Conservation (phyloP, 2,797 vertebrate genomes). For the Malacoctenus gilli region DNA sequence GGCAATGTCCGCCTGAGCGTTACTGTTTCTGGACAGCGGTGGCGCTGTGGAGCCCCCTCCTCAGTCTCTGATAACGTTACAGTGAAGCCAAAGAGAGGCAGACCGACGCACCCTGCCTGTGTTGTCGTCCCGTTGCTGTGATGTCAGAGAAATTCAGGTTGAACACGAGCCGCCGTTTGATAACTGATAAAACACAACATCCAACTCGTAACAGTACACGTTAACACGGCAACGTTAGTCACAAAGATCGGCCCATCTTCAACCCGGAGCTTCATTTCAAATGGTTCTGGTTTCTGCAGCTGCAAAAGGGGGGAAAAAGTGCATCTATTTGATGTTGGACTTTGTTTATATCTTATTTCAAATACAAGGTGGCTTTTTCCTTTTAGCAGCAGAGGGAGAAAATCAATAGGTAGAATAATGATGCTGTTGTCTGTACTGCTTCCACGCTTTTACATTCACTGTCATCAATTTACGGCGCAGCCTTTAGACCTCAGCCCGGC, state of each 20-base stretch:
- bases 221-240: background rate
- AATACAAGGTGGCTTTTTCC: constrained; percentile 59
- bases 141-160: constrained; percentile 7
- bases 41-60: too few relatives aligned
- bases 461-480: constrained; percentile 68
- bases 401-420: constrained; percentile 80
- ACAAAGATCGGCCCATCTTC: constrained; percentile 7
- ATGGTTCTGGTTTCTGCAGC: constrained; percentile 26
- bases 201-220: constrained; percentile 7
- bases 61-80: too few relatives aligned
- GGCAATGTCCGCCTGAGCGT: too few relatives aligned
- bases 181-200: constrained; percentile 15
- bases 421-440: constrained; percentile 59
- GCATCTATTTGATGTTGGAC: constrained; percentile 55
- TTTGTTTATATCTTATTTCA: constrained; percentile 76
- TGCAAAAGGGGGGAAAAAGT: constrained; percentile 40
- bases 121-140: too few relatives aligned
- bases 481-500: constrained; percentile 44
- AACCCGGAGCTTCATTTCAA: constrained; percentile 40
- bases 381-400: constrained; percentile 53
- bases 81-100: too few relatives aligned
- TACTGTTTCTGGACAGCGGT: too few relatives aligned
- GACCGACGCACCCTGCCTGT: too few relatives aligned
- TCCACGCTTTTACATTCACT: constrained; percentile 56
- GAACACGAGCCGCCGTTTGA: constrained; percentile 17